These are phyloP conservation scores for Sitta carolinensis DNA, from an alignment of 2,797 vertebrate genomes.

Conservation along the genomic window DNA sequence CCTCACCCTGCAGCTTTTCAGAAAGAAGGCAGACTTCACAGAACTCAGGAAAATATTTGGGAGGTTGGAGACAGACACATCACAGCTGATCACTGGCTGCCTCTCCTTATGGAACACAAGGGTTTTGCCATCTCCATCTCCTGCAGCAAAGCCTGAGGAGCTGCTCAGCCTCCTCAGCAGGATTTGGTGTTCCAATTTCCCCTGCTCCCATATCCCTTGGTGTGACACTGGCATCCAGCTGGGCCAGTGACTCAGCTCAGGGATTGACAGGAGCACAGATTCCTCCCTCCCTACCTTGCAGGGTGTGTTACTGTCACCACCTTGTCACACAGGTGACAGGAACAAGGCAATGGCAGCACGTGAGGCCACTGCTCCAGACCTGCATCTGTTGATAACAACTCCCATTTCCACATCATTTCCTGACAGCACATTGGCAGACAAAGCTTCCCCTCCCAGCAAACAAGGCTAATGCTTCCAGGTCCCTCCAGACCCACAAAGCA, in stretches of 20 bases:
- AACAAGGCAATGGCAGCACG: background rate
- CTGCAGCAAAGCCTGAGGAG: background rate
- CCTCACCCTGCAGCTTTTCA: background rate
- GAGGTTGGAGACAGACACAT: background rate
- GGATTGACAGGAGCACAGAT: background rate
- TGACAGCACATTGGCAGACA: background rate
- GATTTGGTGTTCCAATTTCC: background rate
- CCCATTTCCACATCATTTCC: background rate
- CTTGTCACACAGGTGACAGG: background rate
- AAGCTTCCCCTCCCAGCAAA: background rate
- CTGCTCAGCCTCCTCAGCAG: accelerated
- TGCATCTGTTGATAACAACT: background rate
- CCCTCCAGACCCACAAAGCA: background rate
- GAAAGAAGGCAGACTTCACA: background rate
- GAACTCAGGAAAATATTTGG: background rate
- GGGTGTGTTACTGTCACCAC: background rate
- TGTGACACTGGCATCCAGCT: background rate
- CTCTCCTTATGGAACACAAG: background rate
- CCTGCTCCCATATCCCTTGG: background rate
- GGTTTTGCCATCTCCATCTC: background rate
- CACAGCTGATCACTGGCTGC: background rate
- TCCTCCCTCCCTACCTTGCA: background rate
- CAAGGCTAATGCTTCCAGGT: background rate
- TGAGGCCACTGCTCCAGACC: background rate
- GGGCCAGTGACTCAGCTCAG: background rate